Evolutionary conservation across 2,888 invertebrate genomes (phyloP), one percentile per base, ranked within the genome.

Genomic region (Callyntrura sp.): DNA sequence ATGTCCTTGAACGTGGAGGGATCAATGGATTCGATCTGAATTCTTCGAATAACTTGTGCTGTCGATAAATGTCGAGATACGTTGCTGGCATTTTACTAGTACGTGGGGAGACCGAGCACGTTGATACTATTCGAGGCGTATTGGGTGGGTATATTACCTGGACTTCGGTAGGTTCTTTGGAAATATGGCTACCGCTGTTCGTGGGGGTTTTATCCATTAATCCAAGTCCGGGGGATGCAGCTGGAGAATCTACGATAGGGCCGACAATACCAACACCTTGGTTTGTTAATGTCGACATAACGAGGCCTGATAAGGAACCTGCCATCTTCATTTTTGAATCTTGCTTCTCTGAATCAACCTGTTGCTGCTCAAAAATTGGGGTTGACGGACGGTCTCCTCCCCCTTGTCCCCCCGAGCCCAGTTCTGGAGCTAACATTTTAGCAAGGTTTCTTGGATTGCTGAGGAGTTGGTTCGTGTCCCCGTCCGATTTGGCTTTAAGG

Each of bases 21-120:
- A 35, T 35, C 2, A 2, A 4, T 35, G 2, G 2, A 2, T 45
- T 0, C 12, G 23, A 8, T 0, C 0, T 6, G 12, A 48, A 17
- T 11, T 0, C 20, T 17, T 76, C 48, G 20, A 6, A 14, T 9
- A 45, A 20, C 48, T 48, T 6, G 1, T 48, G 76, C 17, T 76
- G 45, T 23, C 51, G 23, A n/a, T 78, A 78, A 2, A 78, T 12
- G 11, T 25, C 28, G 0, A 78, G 78, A 35, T 78, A 78, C 3
- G 55, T 78, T 2, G 55, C 25, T 5, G 78, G 51, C 78, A 51
- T 78, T 28, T 25, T 28, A 0, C n/a, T 14, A 23, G 1, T 2
- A 6, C 55, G 51, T 25, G 28, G 6, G 12, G 57, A 2, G 0
- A 51, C 55, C 8, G 78, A 78, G 1, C 25, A 8, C 8, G 28